Evolutionary conservation across 2,888 invertebrate species (phyloP).

Genomic region (Frankliniella intonsa): DNA sequence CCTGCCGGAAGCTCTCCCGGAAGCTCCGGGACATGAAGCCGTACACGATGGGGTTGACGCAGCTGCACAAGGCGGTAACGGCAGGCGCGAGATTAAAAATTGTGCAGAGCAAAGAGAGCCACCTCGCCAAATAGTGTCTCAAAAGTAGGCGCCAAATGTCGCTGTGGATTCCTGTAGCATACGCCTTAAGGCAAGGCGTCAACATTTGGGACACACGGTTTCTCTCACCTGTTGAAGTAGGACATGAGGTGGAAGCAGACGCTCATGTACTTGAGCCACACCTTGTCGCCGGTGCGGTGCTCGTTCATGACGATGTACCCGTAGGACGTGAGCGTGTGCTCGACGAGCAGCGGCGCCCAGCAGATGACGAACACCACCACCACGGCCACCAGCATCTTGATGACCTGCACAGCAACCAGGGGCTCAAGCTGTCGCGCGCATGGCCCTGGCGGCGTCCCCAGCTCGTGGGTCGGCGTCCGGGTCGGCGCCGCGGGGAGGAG

Average conservation of each 20-base stretch:
- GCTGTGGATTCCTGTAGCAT: too few species aligned
- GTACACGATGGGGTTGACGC: conserved; percentile 67
- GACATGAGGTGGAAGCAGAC: conserved; percentile 61
- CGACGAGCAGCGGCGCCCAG: conserved; percentile 63
- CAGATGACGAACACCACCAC: conserved; percentile 64
- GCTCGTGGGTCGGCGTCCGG: not conserved
- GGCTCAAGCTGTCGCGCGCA: too few species aligned
- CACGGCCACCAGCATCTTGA: conserved; percentile 67
- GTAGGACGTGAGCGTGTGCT: conserved; percentile 61
- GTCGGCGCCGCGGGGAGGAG: not conserved
- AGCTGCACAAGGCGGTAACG: conserved; percentile 47
- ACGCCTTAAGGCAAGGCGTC: too few species aligned
- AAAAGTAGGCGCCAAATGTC: too few species aligned
- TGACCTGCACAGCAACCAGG: conserved; percentile 51
- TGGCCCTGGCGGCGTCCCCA: too few species aligned
- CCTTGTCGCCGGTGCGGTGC: conserved; percentile 48
- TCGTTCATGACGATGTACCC: conserved; percentile 48
- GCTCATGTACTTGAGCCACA: conserved; percentile 54
- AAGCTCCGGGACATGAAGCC: conserved; percentile 71
- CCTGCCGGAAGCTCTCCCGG: conserved; percentile 54
- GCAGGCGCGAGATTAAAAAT: too few species aligned
- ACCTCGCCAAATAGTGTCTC: too few species aligned
- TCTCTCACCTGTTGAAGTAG: conserved; percentile 62
- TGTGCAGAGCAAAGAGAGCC: too few species aligned
- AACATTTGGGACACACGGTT: too few species aligned